Base-by-base conservation (phyloP, 2,113 vertebrate genomes). In the Dinomys branickii region DNA sequence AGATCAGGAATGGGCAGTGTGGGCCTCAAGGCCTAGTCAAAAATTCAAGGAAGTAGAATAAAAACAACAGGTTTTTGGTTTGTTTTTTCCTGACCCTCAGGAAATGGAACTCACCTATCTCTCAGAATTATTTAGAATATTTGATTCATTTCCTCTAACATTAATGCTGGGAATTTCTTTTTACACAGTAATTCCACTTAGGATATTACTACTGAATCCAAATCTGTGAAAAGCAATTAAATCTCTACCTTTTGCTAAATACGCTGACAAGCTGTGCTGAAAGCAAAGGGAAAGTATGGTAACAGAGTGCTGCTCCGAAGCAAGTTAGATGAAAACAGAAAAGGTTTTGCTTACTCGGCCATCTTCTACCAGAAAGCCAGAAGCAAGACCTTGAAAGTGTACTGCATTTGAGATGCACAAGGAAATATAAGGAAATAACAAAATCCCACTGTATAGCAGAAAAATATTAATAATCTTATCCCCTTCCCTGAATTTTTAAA, bases 71-170 rank as follows among this genome's bases (percentile, higher is more conserved):
- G 59, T 6, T 81, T 54, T 89, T 14, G 24, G 38, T 17, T 59
- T n/a, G 17, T 54, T 67, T 63, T 26, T 20, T 38, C 20, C 61
- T n/a, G 26, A 12, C 26, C 56, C 63, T 92, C 56, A 91, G 65
- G 65, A 94, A 97, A 95, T 54, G 52, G 77, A 96, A 96, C n/a
- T 75, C 67, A 88, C 56, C 59, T 89, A 47, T 63, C 50, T n/a
- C 52, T 83, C 82, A 50, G 75, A 71, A 96, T 33, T 93, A 26
- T 95, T 96, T 75, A 82, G 75, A 83, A 94, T 52, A 89, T 71
- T 35, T 81, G 85, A 92, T 94, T 94, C 85, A 96, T 94, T 96
- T 97, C 84, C 95, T 97, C 71, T 58, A 94, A 65, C 71, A 35
- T 90, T 89, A 77, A 91, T 84, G 92, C 47, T 44, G 58, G 86